These are phyloP conservation scores for Caloenas nicobarica DNA, from an alignment of 2,113 vertebrate genomes.

Conservation along the genomic window DNA sequence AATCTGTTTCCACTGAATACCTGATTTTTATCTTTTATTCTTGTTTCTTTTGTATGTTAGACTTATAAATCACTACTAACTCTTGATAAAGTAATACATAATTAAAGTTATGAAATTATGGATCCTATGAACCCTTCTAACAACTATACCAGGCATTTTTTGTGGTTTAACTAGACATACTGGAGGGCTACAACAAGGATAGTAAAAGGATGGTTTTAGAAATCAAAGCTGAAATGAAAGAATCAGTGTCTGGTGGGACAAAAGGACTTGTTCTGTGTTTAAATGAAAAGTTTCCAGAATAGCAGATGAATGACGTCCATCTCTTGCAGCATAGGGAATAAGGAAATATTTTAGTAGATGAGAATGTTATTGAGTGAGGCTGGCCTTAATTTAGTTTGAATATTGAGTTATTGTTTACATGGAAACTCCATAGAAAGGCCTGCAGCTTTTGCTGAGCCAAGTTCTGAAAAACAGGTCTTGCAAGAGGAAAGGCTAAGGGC, in stretches of 20 bases:
- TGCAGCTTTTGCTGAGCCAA: neutral
- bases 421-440: neutral
- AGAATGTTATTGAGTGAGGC: neutral
- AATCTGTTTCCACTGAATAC: neutral
- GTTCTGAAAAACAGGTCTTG: neutral
- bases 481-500: neutral
- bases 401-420: neutral
- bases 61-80: neutral
- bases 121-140: accelerated
- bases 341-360: neutral
- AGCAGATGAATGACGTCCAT: neutral
- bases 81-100: neutral
- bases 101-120: neutral
- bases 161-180: neutral
- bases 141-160: accelerated
- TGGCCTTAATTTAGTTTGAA: neutral
- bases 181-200: neutral
- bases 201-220: neutral
- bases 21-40: neutral
- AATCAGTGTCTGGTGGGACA: neutral
- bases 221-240: neutral
- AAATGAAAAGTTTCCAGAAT: neutral
- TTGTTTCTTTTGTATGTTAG: neutral
- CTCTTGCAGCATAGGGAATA: neutral
- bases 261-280: neutral